These are phyloP conservation scores for Thymallus thymallus DNA, from an alignment of 2,113 vertebrate genomes.

Conservation along the genomic window DNA sequence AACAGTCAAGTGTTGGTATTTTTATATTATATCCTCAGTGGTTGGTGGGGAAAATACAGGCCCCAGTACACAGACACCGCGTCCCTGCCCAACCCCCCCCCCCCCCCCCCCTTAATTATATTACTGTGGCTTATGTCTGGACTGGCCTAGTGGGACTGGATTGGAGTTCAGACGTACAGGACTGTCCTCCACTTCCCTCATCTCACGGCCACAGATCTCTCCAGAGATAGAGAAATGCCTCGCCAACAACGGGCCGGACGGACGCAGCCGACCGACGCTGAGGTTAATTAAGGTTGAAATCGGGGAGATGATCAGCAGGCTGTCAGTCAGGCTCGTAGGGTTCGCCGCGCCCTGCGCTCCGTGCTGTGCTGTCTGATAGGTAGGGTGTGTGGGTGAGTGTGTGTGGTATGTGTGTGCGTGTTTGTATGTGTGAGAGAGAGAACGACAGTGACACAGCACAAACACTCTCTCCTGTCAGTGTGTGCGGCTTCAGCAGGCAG, in stretches of 20 bases:
- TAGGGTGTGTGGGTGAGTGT: constrained; percentile 16
- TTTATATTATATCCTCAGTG: constrained; percentile 38
- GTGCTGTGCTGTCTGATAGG: constrained; percentile 21
- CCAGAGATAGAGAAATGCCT: constrained; percentile 46
- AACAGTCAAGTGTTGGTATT: constrained; percentile 48
- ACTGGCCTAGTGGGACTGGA: constrained; percentile 23
- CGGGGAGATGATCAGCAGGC: constrained; percentile 65
- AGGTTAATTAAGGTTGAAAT: constrained; percentile 77
- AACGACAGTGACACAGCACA: constrained; percentile 4
- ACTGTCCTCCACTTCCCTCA: neutral
- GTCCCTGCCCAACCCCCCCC: neutral
- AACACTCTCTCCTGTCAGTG: neutral
- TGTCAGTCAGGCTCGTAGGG: constrained; percentile 54
- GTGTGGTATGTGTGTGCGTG: constrained; percentile 1
- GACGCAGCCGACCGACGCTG: constrained; percentile 43
- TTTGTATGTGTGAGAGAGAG: neutral
- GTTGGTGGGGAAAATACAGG: constrained; percentile 42
- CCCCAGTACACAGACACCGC: constrained; percentile 16
- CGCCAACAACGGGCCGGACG: constrained; percentile 41
- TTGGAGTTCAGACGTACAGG: neutral
- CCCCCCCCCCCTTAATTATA: constrained; percentile 27
- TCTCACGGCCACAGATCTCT: constrained; percentile 35
- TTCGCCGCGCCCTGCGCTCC: neutral
- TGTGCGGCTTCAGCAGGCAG: neutral
- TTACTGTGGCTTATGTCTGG: constrained; percentile 6